Conservation (phyloP, 2,797 vertebrate genomes). For the Hoplostethus mediterraneus region DNA sequence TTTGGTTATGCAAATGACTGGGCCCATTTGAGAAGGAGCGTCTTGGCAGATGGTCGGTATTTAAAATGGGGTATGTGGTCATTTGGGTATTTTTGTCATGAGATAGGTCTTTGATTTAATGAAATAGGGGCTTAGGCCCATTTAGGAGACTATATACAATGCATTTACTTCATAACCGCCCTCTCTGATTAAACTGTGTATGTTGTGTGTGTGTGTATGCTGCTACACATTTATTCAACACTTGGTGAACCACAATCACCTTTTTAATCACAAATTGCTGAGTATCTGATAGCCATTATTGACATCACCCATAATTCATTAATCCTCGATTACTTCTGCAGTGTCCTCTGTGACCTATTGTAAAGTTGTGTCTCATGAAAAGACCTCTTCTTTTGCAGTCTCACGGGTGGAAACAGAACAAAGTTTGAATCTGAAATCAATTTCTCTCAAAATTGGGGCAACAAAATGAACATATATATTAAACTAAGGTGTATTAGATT, state of each 20-base stretch:
- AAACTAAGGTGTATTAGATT: conserved; percentile 11
- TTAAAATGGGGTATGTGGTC: conserved; percentile 78
- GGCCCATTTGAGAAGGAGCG: conserved; percentile 74
- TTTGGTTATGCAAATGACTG: conserved; percentile 85
- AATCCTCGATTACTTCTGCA: conserved; percentile 41
- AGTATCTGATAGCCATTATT: conserved; percentile 55
- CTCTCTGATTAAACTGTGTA: conserved; percentile 57
- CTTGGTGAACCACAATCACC: conserved; percentile 39
- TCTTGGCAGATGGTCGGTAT: conserved; percentile 82
- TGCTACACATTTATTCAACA: conserved; percentile 28
- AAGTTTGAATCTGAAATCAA: conserved; percentile 18
- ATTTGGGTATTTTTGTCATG: conserved; percentile 78
- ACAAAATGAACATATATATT: conserved; percentile 22
- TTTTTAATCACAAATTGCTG: conserved; percentile 48
- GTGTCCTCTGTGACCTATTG: conserved; percentile 31
- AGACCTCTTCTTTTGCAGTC: neutral
- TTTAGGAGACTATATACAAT: conserved; percentile 67
- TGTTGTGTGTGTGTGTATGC: conserved; percentile 22
- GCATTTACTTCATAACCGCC: conserved; percentile 71
- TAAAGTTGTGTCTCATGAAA: neutral
- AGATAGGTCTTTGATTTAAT: conserved; percentile 83
- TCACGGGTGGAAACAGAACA: neutral
- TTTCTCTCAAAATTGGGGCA: conserved; percentile 26
- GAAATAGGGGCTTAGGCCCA: conserved; percentile 72
- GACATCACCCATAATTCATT: conserved; percentile 43